phyloP scores from a whole-genome alignment of 2,113 vertebrate species.

The Cebus imitator region DNA sequence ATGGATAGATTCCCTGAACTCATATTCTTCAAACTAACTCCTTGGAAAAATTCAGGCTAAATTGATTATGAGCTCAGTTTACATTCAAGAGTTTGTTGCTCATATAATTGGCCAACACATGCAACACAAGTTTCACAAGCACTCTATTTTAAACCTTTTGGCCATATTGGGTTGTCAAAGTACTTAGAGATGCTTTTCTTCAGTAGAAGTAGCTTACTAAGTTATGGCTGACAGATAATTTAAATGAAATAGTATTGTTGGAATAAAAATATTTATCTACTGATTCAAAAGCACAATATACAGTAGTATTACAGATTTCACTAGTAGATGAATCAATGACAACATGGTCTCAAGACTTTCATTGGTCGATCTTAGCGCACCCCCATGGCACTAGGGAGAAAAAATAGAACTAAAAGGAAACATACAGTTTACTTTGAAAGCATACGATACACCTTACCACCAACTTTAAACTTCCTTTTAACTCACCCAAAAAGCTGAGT shows the following conservation, averaged over 20 bases:
- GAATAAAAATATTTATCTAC: not conserved
- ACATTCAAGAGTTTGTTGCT: not conserved
- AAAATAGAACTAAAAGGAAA: slow-evolving; percentile 6
- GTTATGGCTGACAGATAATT: not conserved
- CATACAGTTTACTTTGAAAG: not conserved
- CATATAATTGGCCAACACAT: not conserved
- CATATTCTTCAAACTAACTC: not conserved
- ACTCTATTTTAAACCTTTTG: not conserved
- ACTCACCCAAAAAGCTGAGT: not conserved
- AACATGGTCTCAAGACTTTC: not conserved
- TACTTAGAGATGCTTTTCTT: not conserved
- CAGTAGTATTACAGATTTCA: too few relatives aligned
- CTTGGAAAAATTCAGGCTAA: not conserved
- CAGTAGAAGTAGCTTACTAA: not conserved
- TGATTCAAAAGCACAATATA: not conserved
- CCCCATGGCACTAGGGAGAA: not conserved
- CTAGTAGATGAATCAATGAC: too few relatives aligned
- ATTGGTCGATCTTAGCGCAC: not conserved
- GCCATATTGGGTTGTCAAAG: not conserved
- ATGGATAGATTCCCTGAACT: not conserved
- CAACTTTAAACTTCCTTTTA: not conserved
- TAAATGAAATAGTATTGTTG: not conserved
- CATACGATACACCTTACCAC: not conserved
- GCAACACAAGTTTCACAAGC: not conserved
- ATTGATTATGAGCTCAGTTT: not conserved